A percentile compares a stretch with the other conserved stretches of the same genome.
Evolutionary conservation across 2,113 vertebrate species (phyloP).

Genomic region (Brevimyrus niger): DNA sequence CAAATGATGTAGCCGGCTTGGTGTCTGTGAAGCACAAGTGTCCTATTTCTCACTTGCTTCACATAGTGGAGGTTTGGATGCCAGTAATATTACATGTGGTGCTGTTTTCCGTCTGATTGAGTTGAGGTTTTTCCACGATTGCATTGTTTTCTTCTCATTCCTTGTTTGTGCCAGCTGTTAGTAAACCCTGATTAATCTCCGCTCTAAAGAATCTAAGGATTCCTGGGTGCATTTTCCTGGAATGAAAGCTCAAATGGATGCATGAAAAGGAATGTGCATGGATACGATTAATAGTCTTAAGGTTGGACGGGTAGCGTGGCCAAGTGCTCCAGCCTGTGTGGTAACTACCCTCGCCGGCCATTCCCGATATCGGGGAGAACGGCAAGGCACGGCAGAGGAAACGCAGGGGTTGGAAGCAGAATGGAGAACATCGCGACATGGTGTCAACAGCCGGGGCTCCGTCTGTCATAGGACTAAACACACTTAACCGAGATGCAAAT

Average conservation of each 20-base stretch:
- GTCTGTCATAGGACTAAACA: background rate
- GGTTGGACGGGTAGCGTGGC: background rate
- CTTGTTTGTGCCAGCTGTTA: background rate
- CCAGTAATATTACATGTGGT: background rate
- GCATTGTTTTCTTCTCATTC: background rate
- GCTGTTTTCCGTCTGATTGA: background rate
- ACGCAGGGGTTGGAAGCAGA: background rate
- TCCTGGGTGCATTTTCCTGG: background rate
- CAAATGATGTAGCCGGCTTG: background rate
- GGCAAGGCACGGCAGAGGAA: background rate
- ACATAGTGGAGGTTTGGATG: background rate
- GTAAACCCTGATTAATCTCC: background rate
- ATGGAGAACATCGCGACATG: background rate
- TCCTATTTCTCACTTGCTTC: background rate
- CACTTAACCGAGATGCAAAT: background rate
- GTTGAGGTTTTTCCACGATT: background rate
- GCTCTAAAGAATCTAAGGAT: background rate
- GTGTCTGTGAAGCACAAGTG: background rate
- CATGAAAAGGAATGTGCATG: background rate
- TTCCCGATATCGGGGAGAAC: background rate
- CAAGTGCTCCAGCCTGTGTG: constrained; percentile 15
- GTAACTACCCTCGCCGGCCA: background rate
- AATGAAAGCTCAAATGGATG: background rate
- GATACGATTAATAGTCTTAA: background rate
- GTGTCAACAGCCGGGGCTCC: background rate